Conservation (phyloP, 1,140 invertebrate species). For the Magallana angulata region DNA sequence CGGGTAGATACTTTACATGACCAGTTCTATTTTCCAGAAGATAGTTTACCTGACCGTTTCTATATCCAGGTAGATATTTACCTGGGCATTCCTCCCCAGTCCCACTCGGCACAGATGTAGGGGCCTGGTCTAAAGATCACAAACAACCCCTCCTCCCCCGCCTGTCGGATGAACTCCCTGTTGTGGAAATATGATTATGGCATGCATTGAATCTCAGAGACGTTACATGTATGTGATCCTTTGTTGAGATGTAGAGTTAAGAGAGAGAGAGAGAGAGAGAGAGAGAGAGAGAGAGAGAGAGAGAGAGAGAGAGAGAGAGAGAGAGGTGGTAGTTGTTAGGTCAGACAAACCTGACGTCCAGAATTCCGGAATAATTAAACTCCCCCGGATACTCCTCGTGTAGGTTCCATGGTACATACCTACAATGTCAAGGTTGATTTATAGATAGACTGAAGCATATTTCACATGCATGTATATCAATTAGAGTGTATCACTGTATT, state of each 20-base stretch:
- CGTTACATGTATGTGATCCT: no score
- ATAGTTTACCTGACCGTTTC: no score
- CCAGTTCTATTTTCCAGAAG: no score
- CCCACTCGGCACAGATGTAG: slow-evolving; percentile 94
- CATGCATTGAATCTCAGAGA: not conserved
- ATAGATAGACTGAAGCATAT: no score
- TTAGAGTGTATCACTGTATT: no score
- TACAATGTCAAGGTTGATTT: slow-evolving; percentile 59
- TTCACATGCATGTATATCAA: no score
- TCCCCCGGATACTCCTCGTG: slow-evolving; percentile 80
- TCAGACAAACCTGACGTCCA: slow-evolving; percentile 73
- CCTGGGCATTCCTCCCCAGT: slow-evolving; percentile 83
- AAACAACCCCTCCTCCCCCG: slow-evolving; percentile 88
- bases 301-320: no score
- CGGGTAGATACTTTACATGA: no score
- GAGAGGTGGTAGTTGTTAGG: not conserved
- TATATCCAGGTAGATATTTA: slow-evolving; percentile 48
- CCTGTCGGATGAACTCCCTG: slow-evolving; percentile 80
- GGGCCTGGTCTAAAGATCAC: slow-evolving; percentile 94
- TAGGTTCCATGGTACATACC: slow-evolving; percentile 82
- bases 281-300: no score
- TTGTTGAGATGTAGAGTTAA: no score
- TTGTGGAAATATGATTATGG: not conserved
- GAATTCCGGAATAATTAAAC: slow-evolving; percentile 80
- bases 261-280: no score